Base-by-base conservation (phyloP, 2,888 invertebrate genomes). In the Platycnemis pennipes region DNA sequence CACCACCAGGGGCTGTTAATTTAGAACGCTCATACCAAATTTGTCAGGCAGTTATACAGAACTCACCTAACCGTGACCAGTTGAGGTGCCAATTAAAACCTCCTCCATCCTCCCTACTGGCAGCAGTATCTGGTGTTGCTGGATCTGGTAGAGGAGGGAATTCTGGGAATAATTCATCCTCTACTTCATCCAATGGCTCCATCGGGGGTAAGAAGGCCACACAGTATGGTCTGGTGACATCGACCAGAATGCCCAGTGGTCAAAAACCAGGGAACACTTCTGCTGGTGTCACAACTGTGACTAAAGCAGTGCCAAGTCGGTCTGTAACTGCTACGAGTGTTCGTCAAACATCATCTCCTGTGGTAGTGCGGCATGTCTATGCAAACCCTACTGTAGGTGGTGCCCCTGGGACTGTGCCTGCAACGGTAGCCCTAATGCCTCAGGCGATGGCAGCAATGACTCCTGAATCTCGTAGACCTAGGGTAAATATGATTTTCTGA, bases 11-110 rank as follows among this genome's bases (percentile, higher is more conserved):
- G 1, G 98, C 98, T 7, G 98, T 99, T 63, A 99, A 99, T 96
- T 97, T 99, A 94, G 99, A 99, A 96, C 97, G 99, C 94, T 99
- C 99, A 96, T 99, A 99, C 96, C 99, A 99, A 97, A 99, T 99
- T 95, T 99, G 98, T 94, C 97, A 97, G 96, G 97, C 97, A 91
- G 97, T 97, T n/a, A 98, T 99, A 95, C 99, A 99, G 96, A 99
- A 99, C 96, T 99, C 99, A 96, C 99, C 99, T 0, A 99, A 99
- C 96, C 97, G 99, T 37, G 98, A 99, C 96, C 98, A 98, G 95
- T 96, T 99, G 91, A 98, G 98, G 94, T 98, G 98, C 11, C 99
- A 99, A 96, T 96, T 99, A 95, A 98, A 98, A 95, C 99, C 99
- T 87, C 99, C 99, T 26, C 98, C 99, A 3, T 98, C 98, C 97